Percentiles rank a stretch among this genome's conserved stretches.
These are phyloP conservation scores for Thera obeliscata DNA, from an alignment of 2,888 invertebrate genomes.

Conservation along the genomic window DNA sequence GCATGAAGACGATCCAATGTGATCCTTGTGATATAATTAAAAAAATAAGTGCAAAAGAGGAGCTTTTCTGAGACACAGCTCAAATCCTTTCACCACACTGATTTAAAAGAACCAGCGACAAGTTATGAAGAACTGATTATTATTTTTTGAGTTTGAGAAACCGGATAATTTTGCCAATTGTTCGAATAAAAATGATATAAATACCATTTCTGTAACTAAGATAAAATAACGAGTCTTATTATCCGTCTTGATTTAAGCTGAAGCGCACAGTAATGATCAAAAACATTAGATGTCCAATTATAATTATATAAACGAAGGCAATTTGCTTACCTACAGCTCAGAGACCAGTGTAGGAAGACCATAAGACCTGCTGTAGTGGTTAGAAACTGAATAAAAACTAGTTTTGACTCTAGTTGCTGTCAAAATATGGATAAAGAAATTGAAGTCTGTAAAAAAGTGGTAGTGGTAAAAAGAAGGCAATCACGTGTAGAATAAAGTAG, in stretches of 20 bases:
- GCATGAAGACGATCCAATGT: too few relatives aligned
- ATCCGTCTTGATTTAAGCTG: slow-evolving; percentile 43
- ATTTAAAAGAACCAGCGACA: too few relatives aligned
- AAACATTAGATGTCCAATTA: slow-evolving; percentile 60
- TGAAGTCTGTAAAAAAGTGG: too few relatives aligned
- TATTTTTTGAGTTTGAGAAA: background rate
- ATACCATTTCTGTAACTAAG: slow-evolving; percentile 6
- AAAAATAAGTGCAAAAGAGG: too few relatives aligned
- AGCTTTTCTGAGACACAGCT: too few relatives aligned
- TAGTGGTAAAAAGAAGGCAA: too few relatives aligned
- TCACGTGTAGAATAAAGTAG: too few relatives aligned
- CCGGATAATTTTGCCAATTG: background rate
- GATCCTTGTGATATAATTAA: too few relatives aligned
- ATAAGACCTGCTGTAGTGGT: slow-evolving; percentile 5
- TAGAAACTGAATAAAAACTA: background rate
- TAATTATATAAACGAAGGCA: slow-evolving; percentile 61
- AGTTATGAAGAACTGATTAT: too few relatives aligned
- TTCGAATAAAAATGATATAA: slow-evolving; percentile 18
- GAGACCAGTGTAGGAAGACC: slow-evolving; percentile 40
- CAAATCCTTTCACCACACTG: too few relatives aligned
- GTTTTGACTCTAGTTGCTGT: too few relatives aligned
- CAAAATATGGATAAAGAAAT: too few relatives aligned
- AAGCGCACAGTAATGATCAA: slow-evolving; percentile 51
- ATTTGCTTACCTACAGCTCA: slow-evolving; percentile 54
- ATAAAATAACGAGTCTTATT: slow-evolving; percentile 32